phyloP scores from a whole-genome alignment of 1,140 invertebrate species.

The Heterodera carotae region DNA sequence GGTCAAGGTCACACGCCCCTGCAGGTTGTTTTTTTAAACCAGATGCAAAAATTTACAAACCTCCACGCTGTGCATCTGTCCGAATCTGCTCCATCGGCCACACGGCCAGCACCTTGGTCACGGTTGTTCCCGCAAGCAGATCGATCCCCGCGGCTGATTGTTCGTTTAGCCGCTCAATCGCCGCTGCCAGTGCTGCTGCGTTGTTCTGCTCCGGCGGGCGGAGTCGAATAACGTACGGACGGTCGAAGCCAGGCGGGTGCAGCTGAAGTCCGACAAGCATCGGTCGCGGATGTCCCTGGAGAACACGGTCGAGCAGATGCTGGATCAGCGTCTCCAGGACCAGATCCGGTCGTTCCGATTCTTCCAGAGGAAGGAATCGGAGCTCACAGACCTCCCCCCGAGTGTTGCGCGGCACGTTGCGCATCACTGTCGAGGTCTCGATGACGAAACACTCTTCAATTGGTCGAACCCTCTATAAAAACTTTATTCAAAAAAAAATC shows the following conservation, averaged over 20 bases:
- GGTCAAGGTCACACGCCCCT: background rate
- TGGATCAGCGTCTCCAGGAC: too few relatives aligned
- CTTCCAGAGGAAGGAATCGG: too few relatives aligned
- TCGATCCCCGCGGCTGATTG: slow-evolving; percentile 1
- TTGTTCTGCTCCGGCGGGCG: slow-evolving; percentile 11
- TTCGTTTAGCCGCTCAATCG: slow-evolving; percentile 9
- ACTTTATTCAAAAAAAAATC: background rate
- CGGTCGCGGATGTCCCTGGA: too few relatives aligned
- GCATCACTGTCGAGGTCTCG: background rate
- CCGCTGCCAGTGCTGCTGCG: slow-evolving; percentile 5
- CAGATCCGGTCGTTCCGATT: too few relatives aligned
- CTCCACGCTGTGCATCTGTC: background rate
- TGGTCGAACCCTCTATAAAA: background rate
- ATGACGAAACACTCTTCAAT: background rate
- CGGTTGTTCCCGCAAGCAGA: background rate
- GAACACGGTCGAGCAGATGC: too few relatives aligned
- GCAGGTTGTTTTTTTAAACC: too few relatives aligned
- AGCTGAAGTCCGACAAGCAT: slow-evolving; percentile 13
- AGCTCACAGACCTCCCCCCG: background rate
- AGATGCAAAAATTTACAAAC: background rate
- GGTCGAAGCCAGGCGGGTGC: background rate
- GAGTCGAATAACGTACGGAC: background rate
- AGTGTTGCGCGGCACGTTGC: background rate
- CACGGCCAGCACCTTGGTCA: background rate
- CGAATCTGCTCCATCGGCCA: slow-evolving; percentile 1